phyloP scores from a whole-genome alignment of 2,888 invertebrate species.

The Drosophila algonquin region DNA sequence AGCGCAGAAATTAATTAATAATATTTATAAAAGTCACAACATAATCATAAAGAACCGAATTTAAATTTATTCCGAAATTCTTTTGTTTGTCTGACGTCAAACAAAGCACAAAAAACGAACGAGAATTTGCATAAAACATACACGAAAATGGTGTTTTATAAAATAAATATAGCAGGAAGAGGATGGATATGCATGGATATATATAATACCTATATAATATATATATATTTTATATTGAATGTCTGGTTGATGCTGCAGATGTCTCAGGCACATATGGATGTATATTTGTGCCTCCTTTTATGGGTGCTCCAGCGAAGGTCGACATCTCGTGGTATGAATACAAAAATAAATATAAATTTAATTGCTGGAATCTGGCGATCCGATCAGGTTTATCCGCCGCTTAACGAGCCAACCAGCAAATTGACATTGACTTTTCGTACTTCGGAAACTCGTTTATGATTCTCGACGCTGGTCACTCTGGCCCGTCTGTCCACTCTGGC shows the following conservation, averaged over 20 bases:
- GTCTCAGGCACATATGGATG: neutral
- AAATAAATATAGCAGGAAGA: conserved; percentile 50
- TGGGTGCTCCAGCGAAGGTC: conserved; percentile 15
- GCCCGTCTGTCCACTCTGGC: neutral
- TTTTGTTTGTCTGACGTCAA: conserved; percentile 49
- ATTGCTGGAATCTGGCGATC: neutral
- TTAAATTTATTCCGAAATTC: conserved; percentile 45
- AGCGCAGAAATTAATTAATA: conserved; percentile 16
- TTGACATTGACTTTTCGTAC: conserved; percentile 43
- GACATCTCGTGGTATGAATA: neutral
- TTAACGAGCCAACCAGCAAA: conserved; percentile 4
- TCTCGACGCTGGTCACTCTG: conserved; percentile 1
- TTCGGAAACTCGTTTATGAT: conserved; percentile 40
- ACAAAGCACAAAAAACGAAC: neutral
- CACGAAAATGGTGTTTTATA: conserved; percentile 13
- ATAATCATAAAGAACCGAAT: conserved; percentile 34
- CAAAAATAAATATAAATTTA: neutral
- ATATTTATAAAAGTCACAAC: conserved; percentile 36
- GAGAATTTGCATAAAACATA: conserved; percentile 33
- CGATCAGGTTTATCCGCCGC: neutral
- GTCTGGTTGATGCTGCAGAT: neutral
- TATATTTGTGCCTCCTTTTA: neutral
- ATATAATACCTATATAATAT: no score
- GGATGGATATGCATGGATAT: neutral
- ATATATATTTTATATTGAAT: neutral